Evolutionary conservation across 1,140 invertebrate genomes (phyloP).

Genomic region (Eurosta solidaginis): DNA sequence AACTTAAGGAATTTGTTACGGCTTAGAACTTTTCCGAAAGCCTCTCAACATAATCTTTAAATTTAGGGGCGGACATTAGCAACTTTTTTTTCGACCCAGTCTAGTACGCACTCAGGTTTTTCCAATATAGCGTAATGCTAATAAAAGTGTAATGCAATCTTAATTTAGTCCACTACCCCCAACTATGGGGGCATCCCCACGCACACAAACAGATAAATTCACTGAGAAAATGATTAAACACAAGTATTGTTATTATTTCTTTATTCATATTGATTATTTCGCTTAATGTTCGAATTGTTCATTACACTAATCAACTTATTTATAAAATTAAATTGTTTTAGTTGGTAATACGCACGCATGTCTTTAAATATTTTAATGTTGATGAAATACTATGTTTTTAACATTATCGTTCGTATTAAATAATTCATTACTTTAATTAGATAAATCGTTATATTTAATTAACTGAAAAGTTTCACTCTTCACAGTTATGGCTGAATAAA

Average conservation of each 20-base stretch:
- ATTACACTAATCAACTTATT: neutral
- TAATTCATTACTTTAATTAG: neutral
- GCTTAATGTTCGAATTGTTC: too few relatives aligned
- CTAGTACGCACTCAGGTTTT: too few relatives aligned
- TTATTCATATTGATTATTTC: neutral
- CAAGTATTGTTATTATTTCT: neutral
- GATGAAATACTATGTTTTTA: neutral
- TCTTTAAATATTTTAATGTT: neutral
- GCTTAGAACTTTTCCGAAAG: too few relatives aligned
- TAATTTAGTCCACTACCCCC: too few relatives aligned
- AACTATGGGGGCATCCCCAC: too few relatives aligned
- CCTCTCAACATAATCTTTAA: too few relatives aligned
- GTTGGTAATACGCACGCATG: neutral
- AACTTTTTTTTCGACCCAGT: too few relatives aligned
- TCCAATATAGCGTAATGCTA: too few relatives aligned
- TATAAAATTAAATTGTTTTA: neutral
- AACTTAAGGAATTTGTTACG: too few relatives aligned
- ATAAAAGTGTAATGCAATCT: too few relatives aligned
- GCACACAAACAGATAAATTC: too few relatives aligned
- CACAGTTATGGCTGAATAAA: neutral
- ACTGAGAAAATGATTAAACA: neutral
- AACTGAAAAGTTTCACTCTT: neutral
- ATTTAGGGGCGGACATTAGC: too few relatives aligned
- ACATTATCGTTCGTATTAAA: neutral
- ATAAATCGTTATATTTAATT: neutral